A percentile compares a stretch with the other conserved stretches of the same genome.
These are phyloP conservation scores for Synergus itoensis DNA, from an alignment of 2,888 invertebrate genomes.

Conservation along the genomic window DNA sequence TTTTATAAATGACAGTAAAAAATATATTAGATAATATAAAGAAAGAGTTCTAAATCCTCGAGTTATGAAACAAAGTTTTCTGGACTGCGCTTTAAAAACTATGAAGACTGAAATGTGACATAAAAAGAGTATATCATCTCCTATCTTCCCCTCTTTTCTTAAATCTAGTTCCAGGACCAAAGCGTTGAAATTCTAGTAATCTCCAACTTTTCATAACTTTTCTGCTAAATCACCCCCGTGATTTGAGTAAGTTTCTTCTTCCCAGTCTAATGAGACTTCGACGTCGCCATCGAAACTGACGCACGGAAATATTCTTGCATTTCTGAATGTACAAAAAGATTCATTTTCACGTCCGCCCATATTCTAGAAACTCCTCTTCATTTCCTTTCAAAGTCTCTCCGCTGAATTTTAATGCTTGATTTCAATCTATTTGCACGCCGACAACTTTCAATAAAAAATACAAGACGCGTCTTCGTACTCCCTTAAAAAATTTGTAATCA, in stretches of 20 bases:
- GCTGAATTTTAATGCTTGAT: slow-evolving; percentile 55
- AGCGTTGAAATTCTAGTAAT: slow-evolving; percentile 67
- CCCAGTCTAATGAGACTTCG: slow-evolving; percentile 71
- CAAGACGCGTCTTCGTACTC: background rate
- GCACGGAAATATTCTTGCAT: slow-evolving; percentile 46
- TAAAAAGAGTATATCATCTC: slow-evolving; percentile 19
- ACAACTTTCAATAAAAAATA: background rate
- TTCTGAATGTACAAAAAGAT: slow-evolving; percentile 52
- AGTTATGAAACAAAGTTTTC: background rate
- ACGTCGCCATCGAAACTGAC: slow-evolving; percentile 64
- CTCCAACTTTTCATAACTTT: slow-evolving; percentile 75
- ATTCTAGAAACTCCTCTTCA: slow-evolving; percentile 45
- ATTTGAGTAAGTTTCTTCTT: slow-evolving; percentile 58
- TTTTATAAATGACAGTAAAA: background rate
- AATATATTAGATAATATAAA: background rate
- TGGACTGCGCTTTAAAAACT: background rate
- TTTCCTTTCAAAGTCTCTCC: slow-evolving; percentile 51
- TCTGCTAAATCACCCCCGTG: slow-evolving; percentile 64
- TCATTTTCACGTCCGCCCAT: slow-evolving; percentile 43
- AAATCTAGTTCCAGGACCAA: slow-evolving; percentile 20
- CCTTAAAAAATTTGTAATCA: too few species aligned
- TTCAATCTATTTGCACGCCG: slow-evolving; percentile 2
- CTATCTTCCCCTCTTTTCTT: background rate
- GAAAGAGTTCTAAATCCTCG: background rate
- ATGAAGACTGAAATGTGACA: background rate